phyloP scores from a whole-genome alignment of 2,113 vertebrate genomes.

The Microtus oregoni region DNA sequence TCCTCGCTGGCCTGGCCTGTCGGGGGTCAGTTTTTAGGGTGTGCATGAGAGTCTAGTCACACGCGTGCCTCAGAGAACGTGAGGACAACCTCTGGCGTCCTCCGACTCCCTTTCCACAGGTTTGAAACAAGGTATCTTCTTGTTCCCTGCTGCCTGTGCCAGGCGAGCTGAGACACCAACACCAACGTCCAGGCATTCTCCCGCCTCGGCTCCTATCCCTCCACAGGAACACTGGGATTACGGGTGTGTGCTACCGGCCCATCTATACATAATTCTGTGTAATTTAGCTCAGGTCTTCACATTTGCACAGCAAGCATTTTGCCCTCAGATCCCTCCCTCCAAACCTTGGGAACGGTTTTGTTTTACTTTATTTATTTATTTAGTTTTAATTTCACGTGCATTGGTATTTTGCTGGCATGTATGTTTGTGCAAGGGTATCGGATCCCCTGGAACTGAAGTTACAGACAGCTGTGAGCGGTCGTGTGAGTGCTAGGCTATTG shows the following conservation, averaged over 20 bases:
- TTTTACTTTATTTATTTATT: neutral
- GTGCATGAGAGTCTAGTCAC: neutral
- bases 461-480: neutral
- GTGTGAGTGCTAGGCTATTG: neutral
- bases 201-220: neutral
- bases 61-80: neutral
- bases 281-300: neutral
- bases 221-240: neutral
- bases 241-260: neutral
- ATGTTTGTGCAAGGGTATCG: neutral
- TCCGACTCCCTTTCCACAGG: neutral
- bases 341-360: neutral
- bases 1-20: neutral
- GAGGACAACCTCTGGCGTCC: neutral
- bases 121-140: neutral
- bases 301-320: neutral
- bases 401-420: neutral
- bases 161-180: neutral
- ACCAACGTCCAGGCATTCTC: neutral
- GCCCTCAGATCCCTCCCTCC: no score
- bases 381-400: no score
- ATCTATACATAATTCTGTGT: neutral
- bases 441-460: neutral
- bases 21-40: accelerated
- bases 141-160: neutral